Evolutionary conservation across 1,140 invertebrate species (phyloP).

Genomic region (Akabosia matsudoensis): DNA sequence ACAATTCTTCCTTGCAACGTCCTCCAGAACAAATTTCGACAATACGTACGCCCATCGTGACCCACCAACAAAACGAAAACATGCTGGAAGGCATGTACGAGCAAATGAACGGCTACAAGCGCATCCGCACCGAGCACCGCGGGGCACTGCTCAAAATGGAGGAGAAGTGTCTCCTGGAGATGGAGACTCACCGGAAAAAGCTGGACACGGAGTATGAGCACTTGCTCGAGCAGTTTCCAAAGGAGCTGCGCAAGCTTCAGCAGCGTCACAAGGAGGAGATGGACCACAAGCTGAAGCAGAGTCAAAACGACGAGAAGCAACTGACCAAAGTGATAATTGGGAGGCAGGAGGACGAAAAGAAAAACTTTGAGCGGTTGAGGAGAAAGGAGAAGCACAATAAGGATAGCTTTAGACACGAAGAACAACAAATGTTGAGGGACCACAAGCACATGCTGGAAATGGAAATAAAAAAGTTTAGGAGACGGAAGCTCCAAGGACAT

Average conservation of each 20-base stretch:
- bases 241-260: conserved; percentile 87
- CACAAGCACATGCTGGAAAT: conserved; percentile 87
- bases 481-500: conserved; percentile 78
- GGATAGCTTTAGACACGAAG: conserved; percentile 60
- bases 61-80: conserved; percentile 79
- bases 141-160: conserved; percentile 83
- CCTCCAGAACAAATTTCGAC: conserved; percentile 14
- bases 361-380: neutral
- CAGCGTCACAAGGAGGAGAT: conserved; percentile 84
- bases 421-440: conserved; percentile 74
- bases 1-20: no score
- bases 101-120: conserved; percentile 97
- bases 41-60: conserved; percentile 58
- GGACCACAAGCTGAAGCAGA: conserved; percentile 84
- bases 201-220: conserved; percentile 73
- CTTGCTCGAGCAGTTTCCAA: conserved; percentile 81
- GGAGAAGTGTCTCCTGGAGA: conserved; percentile 88
- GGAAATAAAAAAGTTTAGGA: conserved; percentile 85
- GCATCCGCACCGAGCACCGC: conserved; percentile 95
- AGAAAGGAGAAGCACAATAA: neutral
- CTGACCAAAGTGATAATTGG: conserved; percentile 79
- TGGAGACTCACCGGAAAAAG: conserved; percentile 91
- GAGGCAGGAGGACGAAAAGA: neutral
- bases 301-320: conserved; percentile 84
- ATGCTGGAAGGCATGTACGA: conserved; percentile 55